These are phyloP conservation scores for Enhydra lutris DNA, from an alignment of 2,113 vertebrate genomes.

Conservation along the genomic window DNA sequence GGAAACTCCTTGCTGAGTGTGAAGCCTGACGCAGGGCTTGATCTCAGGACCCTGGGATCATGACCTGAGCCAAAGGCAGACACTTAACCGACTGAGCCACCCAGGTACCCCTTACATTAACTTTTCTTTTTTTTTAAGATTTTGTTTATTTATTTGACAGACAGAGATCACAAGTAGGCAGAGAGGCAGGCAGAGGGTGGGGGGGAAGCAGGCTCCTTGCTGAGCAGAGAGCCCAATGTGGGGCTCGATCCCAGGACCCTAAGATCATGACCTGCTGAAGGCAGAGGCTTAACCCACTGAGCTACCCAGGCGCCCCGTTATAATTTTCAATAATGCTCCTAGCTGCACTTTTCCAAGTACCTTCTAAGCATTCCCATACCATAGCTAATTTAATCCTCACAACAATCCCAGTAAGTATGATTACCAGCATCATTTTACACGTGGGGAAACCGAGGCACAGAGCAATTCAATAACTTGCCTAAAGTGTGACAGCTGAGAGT, in stretches of 20 bases:
- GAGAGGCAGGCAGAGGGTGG: too few relatives aligned
- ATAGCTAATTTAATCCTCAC: neutral
- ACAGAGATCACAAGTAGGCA: too few relatives aligned
- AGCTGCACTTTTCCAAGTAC: neutral
- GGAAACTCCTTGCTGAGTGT: neutral
- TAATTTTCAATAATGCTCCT: neutral
- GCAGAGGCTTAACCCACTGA: neutral
- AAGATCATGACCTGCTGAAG: too few relatives aligned
- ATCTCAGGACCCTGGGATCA: neutral
- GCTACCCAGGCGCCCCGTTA: neutral
- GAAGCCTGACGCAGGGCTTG: neutral
- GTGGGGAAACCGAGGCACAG: neutral
- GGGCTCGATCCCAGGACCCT: too few relatives aligned
- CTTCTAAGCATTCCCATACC: neutral
- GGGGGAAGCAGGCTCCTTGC: too few relatives aligned
- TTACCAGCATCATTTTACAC: neutral
- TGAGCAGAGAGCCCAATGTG: too few relatives aligned
- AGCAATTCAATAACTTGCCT: neutral
- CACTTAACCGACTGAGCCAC: neutral
- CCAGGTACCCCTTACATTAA: neutral
- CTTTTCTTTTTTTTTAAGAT: too few relatives aligned
- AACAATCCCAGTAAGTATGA: neutral
- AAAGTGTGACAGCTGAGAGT: neutral
- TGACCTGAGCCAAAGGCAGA: neutral
- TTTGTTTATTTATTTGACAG: too few relatives aligned